Conservation (phyloP, 2,797 vertebrate species). For the Dallia pectoralis region DNA sequence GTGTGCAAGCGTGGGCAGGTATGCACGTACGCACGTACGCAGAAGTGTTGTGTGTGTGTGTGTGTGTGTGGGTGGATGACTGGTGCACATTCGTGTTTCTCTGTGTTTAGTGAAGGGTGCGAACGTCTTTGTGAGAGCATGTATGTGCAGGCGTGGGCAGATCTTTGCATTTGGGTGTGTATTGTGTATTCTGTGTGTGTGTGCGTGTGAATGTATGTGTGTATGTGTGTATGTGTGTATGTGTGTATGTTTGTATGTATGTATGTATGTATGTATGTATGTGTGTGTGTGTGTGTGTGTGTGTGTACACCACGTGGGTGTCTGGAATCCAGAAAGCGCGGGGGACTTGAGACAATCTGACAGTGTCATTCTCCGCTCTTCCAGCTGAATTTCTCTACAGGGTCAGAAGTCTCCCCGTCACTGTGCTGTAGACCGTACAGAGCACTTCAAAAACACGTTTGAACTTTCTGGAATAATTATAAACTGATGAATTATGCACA, state of each 20-base stretch:
- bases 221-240: not conserved
- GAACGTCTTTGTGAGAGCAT: conserved; percentile 30
- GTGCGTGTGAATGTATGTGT: not conserved
- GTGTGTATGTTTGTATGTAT: not conserved
- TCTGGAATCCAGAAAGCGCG: conserved; percentile 2
- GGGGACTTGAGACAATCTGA: conserved; percentile 41
- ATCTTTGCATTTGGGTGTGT: conserved; percentile 9
- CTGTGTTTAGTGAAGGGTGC: conserved; percentile 37
- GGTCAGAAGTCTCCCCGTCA: not conserved
- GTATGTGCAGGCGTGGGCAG: conserved; percentile 45
- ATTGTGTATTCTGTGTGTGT: not conserved
- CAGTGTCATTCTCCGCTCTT: conserved; percentile 29
- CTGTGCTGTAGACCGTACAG: not conserved
- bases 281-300: not conserved
- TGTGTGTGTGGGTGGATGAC: conserved; percentile 47
- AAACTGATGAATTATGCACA: no score
- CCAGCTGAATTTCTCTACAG: conserved; percentile 47
- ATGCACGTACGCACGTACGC: conserved; percentile 41
- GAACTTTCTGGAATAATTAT: no score
- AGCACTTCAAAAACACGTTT: no score
- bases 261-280: not conserved
- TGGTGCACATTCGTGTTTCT: conserved; percentile 47
- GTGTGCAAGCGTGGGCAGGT: conserved; percentile 47
- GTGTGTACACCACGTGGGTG: not conserved
- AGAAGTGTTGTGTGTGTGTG: conserved; percentile 33